Conservation (phyloP, 2,797 vertebrate species). For the Xyrichtys novacula region DNA sequence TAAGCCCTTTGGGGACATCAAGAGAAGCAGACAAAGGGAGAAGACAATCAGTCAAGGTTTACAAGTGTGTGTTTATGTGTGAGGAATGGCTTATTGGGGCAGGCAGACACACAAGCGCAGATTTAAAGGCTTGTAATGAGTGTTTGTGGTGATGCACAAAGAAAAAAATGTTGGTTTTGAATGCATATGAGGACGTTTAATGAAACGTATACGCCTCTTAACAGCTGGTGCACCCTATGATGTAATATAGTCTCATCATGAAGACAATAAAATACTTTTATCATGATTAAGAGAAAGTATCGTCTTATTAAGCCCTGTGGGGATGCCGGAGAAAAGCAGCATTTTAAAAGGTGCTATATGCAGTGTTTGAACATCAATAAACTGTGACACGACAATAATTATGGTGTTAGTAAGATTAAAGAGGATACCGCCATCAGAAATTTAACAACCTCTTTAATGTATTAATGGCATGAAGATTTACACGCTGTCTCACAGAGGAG, state of each 20-base stretch:
- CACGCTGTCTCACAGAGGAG: too few species aligned
- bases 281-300: slow-evolving; percentile 30
- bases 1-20: slow-evolving; percentile 17
- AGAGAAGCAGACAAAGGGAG: slow-evolving; percentile 2
- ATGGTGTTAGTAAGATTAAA: slow-evolving; percentile 17
- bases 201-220: slow-evolving; percentile 2
- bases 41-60: neutral
- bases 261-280: slow-evolving; percentile 22
- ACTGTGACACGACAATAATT: slow-evolving; percentile 15
- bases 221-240: slow-evolving; percentile 38
- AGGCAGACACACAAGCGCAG: neutral
- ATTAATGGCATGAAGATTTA: neutral
- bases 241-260: slow-evolving; percentile 14
- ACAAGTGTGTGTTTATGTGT: neutral
- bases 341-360: slow-evolving; percentile 6
- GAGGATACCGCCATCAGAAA: neutral
- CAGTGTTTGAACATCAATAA: neutral
- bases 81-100: neutral
- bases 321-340: neutral
- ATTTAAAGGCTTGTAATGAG: neutral
- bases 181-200: slow-evolving; percentile 1
- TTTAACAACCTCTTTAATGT: neutral
- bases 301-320: slow-evolving; percentile 27
- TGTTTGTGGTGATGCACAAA: neutral
- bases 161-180: neutral